A percentile compares a stretch with the other conserved stretches of the same genome.
These are phyloP conservation scores for Ailuropoda melanoleuca DNA, from an alignment of 2,113 vertebrate species.

Conservation along the genomic window DNA sequence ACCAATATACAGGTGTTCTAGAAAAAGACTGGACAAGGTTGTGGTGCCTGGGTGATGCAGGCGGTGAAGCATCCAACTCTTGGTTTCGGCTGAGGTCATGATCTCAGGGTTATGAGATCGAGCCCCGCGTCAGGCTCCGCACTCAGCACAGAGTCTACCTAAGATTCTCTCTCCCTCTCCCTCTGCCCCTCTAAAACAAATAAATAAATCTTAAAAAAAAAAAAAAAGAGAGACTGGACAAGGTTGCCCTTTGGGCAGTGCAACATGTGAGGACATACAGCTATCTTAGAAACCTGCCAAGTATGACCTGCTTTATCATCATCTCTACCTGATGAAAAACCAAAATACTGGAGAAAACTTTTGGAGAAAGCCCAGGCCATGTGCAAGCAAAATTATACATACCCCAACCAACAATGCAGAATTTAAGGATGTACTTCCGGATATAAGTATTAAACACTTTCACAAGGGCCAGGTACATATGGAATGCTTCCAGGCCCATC, in stretches of 20 bases:
- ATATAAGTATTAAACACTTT: conserved; percentile 95
- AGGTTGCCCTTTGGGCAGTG: background rate
- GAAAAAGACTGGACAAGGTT: background rate
- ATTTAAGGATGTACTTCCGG: conserved; percentile 95
- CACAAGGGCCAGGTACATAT: conserved; percentile 97
- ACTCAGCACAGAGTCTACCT: background rate
- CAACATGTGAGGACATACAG: background rate
- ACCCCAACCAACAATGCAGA: conserved; percentile 95
- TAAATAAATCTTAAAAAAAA: background rate
- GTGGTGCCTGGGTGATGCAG: no score
- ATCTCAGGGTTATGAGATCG: background rate
- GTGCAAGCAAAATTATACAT: conserved; percentile 74
- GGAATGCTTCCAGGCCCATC: conserved; percentile 97
- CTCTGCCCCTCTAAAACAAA: background rate
- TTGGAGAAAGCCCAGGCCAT: background rate
- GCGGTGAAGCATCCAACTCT: no score
- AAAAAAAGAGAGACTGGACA: background rate
- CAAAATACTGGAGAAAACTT: background rate
- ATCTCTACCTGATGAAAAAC: background rate
- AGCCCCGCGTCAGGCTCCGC: background rate
- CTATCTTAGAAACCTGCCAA: conserved; percentile 25
- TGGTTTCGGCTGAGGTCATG: no score
- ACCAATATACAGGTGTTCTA: conserved; percentile 5
- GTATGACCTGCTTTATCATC: background rate
- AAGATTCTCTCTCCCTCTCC: background rate